Evolutionary conservation across 2,888 invertebrate species (phyloP), one percentile per base, ranked within the genome.

Genomic region (Euzophera pinguis): DNA sequence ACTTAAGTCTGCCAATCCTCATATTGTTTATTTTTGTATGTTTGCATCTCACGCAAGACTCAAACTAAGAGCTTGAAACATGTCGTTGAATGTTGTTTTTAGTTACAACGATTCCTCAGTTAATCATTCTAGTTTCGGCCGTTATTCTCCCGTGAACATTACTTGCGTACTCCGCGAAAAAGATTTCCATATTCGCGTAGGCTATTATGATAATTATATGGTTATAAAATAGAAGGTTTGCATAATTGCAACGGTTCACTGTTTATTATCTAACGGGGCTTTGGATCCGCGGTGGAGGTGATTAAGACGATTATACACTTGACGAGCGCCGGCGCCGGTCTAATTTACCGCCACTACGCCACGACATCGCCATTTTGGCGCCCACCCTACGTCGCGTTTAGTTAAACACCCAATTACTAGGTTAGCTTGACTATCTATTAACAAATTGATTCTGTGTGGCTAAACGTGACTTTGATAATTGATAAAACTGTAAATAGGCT

Each of bases 351-450:
- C 72, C 69, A 75, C 71, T 9, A 14, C 47, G 47, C 37, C 41
- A 50, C 72, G 69, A 74, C 71, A 27, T 6, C 38, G 48, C 48
- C 17, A 50, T 51, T 51, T 51, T 22, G 43, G 35, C 42, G 50
- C 34, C 42, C 42, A 72, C 61, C 34, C 42, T 35, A 72, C 61
- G 60, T 59, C 61, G 64, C 64, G 54, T 53, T 59, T 62, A 53
- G 65, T 64, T 71, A 73, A 73, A 72, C 68, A 67, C 58, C 63
- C 71, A 70, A 79, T 78, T 77, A 74, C 70, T 69, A 67, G 62
- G 66, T 67, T 35, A 63, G 49, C 29, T 47, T 27, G 57, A 56
- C 55, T 57, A 39, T 55, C 54, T 47, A 47, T 52, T 41, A 32
- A 39, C 42, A 50, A 45, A 52, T 52, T 38, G 34, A 45, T 6